Evolutionary conservation across 2,888 invertebrate genomes (phyloP).

Genomic region (Elegia similella): DNA sequence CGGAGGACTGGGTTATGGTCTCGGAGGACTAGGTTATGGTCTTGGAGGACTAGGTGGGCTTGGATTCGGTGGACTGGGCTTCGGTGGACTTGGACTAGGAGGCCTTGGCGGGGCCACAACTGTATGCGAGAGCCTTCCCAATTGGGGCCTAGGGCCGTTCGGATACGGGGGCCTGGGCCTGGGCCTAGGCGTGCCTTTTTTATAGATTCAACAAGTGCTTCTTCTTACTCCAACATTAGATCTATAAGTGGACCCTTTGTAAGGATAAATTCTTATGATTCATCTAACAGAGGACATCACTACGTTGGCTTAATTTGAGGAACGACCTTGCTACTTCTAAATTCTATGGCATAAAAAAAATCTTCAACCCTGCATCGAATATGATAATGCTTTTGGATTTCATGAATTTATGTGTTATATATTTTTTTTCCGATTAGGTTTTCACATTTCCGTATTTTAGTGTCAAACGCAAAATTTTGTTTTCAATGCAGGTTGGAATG

Average conservation of each 20-base stretch:
- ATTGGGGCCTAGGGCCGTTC: neutral
- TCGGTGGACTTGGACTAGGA: neutral
- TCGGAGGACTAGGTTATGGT: neutral
- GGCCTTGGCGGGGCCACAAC: neutral
- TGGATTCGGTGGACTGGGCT: neutral
- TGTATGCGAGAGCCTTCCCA: slow-evolving; percentile 6
- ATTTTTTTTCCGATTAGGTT: neutral
- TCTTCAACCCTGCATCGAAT: slow-evolving; percentile 1
- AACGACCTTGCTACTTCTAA: neutral
- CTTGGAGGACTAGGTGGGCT: neutral
- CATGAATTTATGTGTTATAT: neutral
- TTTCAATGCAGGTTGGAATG: neutral
- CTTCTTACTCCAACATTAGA: neutral
- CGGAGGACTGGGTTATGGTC: neutral
- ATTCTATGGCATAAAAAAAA: slow-evolving; percentile 3
- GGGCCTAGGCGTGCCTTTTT: slow-evolving; percentile 11
- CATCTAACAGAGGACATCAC: neutral
- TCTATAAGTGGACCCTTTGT: neutral
- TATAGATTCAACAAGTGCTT: slow-evolving; percentile 8
- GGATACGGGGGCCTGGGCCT: neutral
- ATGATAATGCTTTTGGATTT: neutral
- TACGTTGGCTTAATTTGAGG: slow-evolving; percentile 7
- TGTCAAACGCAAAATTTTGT: neutral
- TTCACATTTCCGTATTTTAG: neutral
- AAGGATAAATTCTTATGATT: neutral